These are phyloP conservation scores for Ptychodera flava DNA, from an alignment of 35 echinoderm and acorn worm genomes.

Conservation along the genomic window DNA sequence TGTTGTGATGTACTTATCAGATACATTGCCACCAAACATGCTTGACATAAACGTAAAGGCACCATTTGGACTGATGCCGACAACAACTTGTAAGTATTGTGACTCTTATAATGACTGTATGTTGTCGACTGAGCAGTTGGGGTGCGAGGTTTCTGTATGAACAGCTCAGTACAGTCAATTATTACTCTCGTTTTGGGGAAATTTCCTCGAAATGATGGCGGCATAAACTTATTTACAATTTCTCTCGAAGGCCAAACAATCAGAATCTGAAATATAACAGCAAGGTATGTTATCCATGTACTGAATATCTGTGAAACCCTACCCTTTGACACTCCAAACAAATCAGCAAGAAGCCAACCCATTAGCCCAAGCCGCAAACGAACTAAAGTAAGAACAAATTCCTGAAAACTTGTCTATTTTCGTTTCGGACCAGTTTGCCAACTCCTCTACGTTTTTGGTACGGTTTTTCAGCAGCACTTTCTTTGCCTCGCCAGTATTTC, in stretches of 20 bases:
- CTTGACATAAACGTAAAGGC: conserved; percentile 36
- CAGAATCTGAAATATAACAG: conserved; percentile 17
- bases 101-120: conserved; percentile 38
- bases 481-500: conserved; percentile 30
- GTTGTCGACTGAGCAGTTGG: conserved; percentile 48
- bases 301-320: conserved; percentile 20
- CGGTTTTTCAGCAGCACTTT: neutral
- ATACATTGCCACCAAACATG: conserved; percentile 42
- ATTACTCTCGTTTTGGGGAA: conserved; percentile 38
- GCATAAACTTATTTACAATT: conserved; percentile 17
- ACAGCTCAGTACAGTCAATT: conserved; percentile 48
- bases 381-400: conserved; percentile 33
- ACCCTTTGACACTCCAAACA: conserved; percentile 17
- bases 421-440: conserved; percentile 5
- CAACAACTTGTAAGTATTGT: conserved; percentile 45
- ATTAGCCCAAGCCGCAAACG: conserved; percentile 22
- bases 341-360: conserved; percentile 23
- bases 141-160: conserved; percentile 24
- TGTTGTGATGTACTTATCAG: conserved; percentile 40
- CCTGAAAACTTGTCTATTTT: conserved; percentile 15
- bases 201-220: conserved; percentile 6
- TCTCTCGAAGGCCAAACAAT: conserved; percentile 38
- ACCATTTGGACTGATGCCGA: conserved; percentile 40
- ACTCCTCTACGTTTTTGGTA: conserved; percentile 3
- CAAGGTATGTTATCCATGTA: conserved; percentile 44